Evolutionary conservation across 2,888 invertebrate genomes (phyloP).

Genomic region (Yponomeuta malinellus): DNA sequence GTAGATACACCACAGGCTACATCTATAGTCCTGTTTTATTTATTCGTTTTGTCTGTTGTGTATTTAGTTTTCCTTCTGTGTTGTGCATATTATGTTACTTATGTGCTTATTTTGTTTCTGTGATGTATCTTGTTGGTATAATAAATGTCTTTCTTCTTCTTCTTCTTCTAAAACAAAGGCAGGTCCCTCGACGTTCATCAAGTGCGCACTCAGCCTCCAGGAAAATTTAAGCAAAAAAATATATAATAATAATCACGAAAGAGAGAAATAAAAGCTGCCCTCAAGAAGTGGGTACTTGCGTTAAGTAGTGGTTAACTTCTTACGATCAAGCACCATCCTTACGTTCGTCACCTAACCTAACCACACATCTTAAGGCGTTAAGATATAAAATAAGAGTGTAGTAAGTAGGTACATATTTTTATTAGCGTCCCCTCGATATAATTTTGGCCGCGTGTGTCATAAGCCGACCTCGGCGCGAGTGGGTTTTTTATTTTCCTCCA

Average conservation of each 20-base stretch:
- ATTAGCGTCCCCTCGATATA: constrained; percentile 8
- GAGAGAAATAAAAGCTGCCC: constrained; percentile 30
- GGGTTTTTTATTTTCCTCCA: not conserved
- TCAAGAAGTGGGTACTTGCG: constrained; percentile 29
- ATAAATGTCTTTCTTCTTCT: too few relatives aligned
- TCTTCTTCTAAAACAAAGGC: not conserved
- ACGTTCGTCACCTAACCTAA: constrained; percentile 16
- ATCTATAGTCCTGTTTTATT: too few relatives aligned
- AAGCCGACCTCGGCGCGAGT: not conserved
- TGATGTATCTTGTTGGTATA: too few relatives aligned
- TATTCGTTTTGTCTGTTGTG: too few relatives aligned
- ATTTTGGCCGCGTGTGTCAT: constrained; percentile 4
- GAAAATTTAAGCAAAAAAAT: constrained; percentile 24
- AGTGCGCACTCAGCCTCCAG: constrained; percentile 19
- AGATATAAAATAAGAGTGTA: constrained; percentile 11
- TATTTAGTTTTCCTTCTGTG: too few relatives aligned
- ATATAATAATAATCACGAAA: constrained; percentile 22
- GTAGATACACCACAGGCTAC: too few relatives aligned
- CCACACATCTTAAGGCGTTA: constrained; percentile 10
- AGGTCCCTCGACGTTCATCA: not conserved
- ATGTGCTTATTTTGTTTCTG: too few relatives aligned
- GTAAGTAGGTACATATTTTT: not conserved
- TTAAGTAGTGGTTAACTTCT: constrained; percentile 29
- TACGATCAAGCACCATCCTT: constrained; percentile 22
- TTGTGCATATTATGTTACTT: too few relatives aligned